These are phyloP conservation scores for Halichondria panicea DNA, from an alignment of 37 sponge, comb jelly and placozoan species.

Conservation along the genomic window DNA sequence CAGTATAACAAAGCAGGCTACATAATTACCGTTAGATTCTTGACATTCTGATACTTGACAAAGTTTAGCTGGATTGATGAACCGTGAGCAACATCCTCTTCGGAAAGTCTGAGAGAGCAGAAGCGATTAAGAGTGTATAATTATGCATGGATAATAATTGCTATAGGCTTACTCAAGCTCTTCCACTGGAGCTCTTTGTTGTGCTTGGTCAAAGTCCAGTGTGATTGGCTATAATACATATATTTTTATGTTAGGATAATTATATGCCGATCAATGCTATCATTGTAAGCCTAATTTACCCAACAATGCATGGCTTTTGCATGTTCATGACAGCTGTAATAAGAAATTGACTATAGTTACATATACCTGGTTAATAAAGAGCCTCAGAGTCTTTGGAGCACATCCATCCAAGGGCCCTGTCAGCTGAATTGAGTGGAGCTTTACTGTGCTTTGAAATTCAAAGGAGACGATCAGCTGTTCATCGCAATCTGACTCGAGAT, in stretches of 20 bases:
- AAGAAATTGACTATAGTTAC: too few species aligned
- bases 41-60: conserved; percentile 94
- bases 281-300: too few species aligned
- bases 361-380: conserved; percentile 97
- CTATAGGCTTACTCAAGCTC: conserved; percentile 62
- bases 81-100: conserved; percentile 59
- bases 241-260: too few species aligned
- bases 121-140: neutral
- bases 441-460: conserved; percentile 69
- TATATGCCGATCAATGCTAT: too few species aligned
- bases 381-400: conserved; percentile 86
- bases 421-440: conserved; percentile 74
- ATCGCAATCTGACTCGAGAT: conserved; percentile 94
- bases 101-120: conserved; percentile 52
- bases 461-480: conserved; percentile 81
- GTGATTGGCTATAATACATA: too few species aligned
- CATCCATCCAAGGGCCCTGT: conserved; percentile 52
- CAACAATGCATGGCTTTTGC: too few species aligned
- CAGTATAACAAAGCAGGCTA: too few species aligned
- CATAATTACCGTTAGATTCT: conserved; percentile 84
- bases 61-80: conserved; percentile 60
- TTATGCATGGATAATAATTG: neutral
- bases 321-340: too few species aligned
- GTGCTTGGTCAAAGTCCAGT: conserved; percentile 89
- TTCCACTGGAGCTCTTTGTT: conserved; percentile 66